A percentile compares a stretch with the other conserved stretches of the same genome.
phyloP scores from a whole-genome alignment of 2,797 vertebrate species.

The Simalia tracyae region DNA sequence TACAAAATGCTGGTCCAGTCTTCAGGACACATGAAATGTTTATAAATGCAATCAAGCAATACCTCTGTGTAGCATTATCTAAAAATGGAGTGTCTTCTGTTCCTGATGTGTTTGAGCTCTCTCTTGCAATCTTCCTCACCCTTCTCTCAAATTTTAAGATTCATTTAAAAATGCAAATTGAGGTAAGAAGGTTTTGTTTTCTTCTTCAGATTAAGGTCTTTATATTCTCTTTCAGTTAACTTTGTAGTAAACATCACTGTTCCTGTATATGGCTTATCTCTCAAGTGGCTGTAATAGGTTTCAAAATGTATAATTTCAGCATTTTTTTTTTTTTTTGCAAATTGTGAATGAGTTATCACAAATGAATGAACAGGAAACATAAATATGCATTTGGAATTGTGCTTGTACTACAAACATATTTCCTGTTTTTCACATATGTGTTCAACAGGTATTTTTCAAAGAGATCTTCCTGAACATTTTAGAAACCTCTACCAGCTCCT shows the following conservation, averaged over 20 bases:
- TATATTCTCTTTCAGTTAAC: not conserved
- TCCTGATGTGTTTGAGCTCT: constrained; percentile 95
- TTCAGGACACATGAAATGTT: constrained; percentile 98
- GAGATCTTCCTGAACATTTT: constrained; percentile 98
- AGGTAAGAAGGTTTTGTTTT: constrained; percentile 76
- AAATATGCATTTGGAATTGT: not conserved
- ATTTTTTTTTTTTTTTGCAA: not conserved
- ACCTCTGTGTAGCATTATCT: constrained; percentile 94
- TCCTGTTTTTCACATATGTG: constrained; percentile 34
- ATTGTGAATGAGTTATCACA: constrained; percentile 7
- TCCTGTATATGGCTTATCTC: not conserved
- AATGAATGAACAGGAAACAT: not conserved
- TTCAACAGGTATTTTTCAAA: constrained; percentile 91
- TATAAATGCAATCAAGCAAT: constrained; percentile 96
- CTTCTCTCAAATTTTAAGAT: constrained; percentile 96
- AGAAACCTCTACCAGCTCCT: constrained; percentile 95
- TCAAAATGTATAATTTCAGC: not conserved
- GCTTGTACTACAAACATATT: not conserved
- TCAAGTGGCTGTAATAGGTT: not conserved
- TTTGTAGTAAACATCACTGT: not conserved
- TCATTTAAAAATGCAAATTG: constrained; percentile 98
- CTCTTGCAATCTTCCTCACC: constrained; percentile 95
- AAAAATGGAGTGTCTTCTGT: constrained; percentile 97
- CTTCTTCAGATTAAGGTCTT: not conserved
- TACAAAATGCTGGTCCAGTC: constrained; percentile 91